phyloP scores from a whole-genome alignment of 2,797 vertebrate species.

The Poliocrania exsul region DNA sequence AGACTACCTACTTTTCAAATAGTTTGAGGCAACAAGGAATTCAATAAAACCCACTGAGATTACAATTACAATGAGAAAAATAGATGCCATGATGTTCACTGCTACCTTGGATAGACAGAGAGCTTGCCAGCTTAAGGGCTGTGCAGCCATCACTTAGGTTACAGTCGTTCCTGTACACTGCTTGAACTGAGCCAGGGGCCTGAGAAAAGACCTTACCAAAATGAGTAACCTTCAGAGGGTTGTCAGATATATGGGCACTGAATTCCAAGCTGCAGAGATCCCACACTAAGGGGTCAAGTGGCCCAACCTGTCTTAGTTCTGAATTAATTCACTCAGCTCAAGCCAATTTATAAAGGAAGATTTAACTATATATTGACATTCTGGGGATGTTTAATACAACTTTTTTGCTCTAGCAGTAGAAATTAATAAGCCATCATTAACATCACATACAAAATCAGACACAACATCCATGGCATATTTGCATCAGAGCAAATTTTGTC shows the following conservation, averaged over 20 bases:
- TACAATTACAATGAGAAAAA: neutral
- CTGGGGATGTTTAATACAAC: neutral
- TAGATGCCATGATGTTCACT: neutral
- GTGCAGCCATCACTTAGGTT: neutral
- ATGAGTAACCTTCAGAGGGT: neutral
- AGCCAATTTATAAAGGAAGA: neutral
- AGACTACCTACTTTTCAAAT: neutral
- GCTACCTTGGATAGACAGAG: accelerated
- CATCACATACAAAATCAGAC: neutral
- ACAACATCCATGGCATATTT: neutral
- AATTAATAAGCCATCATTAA: neutral
- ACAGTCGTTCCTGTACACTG: neutral
- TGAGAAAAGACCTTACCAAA: neutral
- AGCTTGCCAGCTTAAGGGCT: neutral
- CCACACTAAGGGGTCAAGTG: accelerated
- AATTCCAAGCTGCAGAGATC: neutral
- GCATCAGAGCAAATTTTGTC: neutral
- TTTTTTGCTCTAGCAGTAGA: neutral
- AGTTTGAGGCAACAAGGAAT: neutral
- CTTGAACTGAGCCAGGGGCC: neutral
- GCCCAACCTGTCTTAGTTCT: neutral
- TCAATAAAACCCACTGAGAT: neutral
- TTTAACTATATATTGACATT: neutral
- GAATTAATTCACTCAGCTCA: neutral
- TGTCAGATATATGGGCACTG: neutral